Conservation (phyloP, 2,888 invertebrate species). For the Metalampra italica region DNA sequence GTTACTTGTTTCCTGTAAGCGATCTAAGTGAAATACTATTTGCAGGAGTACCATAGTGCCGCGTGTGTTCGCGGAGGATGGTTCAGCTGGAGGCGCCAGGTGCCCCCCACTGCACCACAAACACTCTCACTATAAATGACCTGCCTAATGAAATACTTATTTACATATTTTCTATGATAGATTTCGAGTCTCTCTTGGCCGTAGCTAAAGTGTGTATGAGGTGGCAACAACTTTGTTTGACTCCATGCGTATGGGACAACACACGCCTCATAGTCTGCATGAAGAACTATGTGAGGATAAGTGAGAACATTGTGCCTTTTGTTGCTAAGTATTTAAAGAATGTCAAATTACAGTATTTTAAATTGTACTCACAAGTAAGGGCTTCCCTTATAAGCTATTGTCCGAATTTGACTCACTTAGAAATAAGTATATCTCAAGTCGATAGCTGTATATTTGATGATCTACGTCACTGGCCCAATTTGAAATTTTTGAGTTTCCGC, state of each 20-base stretch:
- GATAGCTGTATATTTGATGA: slow-evolving; percentile 76
- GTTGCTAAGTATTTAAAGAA: slow-evolving; percentile 73
- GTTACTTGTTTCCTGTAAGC: background rate
- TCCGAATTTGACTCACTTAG: slow-evolving; percentile 73
- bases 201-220: slow-evolving; percentile 69
- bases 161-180: slow-evolving; percentile 74
- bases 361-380: slow-evolving; percentile 73
- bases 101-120: slow-evolving; percentile 39
- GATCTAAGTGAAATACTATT: slow-evolving; percentile 13
- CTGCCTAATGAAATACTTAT: slow-evolving; percentile 75
- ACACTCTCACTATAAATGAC: slow-evolving; percentile 65
- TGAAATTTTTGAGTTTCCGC: slow-evolving; percentile 72
- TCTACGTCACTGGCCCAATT: slow-evolving; percentile 67
- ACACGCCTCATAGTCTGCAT: slow-evolving; percentile 73
- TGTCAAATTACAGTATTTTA: slow-evolving; percentile 76
- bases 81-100: slow-evolving; percentile 71
- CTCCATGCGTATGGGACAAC: slow-evolving; percentile 74
- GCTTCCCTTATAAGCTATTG: slow-evolving; percentile 70
- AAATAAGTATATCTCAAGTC: slow-evolving; percentile 77
- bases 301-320: slow-evolving; percentile 73
- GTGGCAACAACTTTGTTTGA: slow-evolving; percentile 72
- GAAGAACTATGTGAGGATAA: slow-evolving; percentile 73
- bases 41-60: slow-evolving; percentile 49
- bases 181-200: slow-evolving; percentile 69
- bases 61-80: slow-evolving; percentile 47